Evolutionary conservation across 2,113 vertebrate genomes (phyloP), one percentile per base, ranked within the genome.

Genomic region (Chloebia gouldiae): DNA sequence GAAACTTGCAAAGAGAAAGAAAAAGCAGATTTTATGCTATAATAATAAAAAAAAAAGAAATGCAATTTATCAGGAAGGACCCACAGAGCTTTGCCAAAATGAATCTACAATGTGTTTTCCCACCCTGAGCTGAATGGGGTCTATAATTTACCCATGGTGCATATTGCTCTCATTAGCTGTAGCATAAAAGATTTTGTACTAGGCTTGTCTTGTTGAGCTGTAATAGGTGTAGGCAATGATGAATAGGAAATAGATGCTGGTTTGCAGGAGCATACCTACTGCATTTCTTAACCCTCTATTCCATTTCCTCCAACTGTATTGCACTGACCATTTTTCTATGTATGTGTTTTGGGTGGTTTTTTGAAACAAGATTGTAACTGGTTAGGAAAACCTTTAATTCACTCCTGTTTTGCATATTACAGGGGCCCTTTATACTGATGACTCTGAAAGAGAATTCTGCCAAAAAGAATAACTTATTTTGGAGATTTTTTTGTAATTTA

Each of bases 181-280:
- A 60, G 71, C 50, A 73, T 86, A 47, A 47, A 86, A 76, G 40
- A 60, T 72, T 96, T 94, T 72, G 57, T 53, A 68, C 65, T 80
- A 72, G 60, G 68, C 83, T 96, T 97, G 92, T 93, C 80, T 84
- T 85, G 85, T 81, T 91, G 90, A 93, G 63, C 78, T 92, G 77
- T 92, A 92, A 79, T 50, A 95, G 93, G 73, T 89, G 79, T 65
- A 73, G 76, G 82, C 92, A 92, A 35, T 84, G 81, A 90, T 91
- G 89, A 91, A 68, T 84, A 92, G 90, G 91, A 96, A 94, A 90
- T 81, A 79, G 69, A 94, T 93, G 83, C 94, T 96, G 83, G 13
- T 92, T 95, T 92, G 85, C 63, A 92, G 81, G 53, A 95, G 65
- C 60, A 39, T 92, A 49, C 64, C 49, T 85, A 39, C 42, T 51